Percentiles rank a stretch among this genome's conserved stretches.
phyloP scores from a whole-genome alignment of 2,797 vertebrate genomes.

The Paratrypauchen microcephalus region DNA sequence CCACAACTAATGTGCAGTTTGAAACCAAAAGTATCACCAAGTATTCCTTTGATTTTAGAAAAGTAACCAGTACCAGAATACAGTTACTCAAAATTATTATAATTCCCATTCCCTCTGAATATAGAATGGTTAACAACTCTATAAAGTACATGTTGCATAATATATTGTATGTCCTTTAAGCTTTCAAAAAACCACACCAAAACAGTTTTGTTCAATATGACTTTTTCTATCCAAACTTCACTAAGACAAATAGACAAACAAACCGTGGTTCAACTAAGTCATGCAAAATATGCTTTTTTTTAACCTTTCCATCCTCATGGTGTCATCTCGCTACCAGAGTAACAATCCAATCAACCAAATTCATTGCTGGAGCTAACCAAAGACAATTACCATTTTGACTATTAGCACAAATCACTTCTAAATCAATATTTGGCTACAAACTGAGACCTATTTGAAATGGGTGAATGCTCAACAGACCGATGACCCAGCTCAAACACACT shows the following conservation, averaged over 20 bases:
- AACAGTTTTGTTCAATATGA: too few relatives aligned
- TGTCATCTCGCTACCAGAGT: neutral
- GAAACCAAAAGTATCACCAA: too few relatives aligned
- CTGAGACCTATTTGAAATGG: slow-evolving; percentile 41
- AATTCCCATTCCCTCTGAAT: neutral
- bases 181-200: too few relatives aligned
- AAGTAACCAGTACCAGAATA: too few relatives aligned
- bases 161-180: too few relatives aligned
- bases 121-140: neutral
- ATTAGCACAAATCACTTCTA: slow-evolving; percentile 43
- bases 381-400: slow-evolving; percentile 23
- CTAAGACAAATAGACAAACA: too few relatives aligned
- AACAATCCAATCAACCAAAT: neutral
- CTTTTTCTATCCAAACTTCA: too few relatives aligned
- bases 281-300: neutral
- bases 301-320: neutral
- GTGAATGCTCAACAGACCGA: slow-evolving; percentile 32
- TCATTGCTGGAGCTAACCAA: neutral
- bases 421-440: slow-evolving; percentile 41
- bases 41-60: too few relatives aligned
- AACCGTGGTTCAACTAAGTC: neutral
- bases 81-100: too few relatives aligned
- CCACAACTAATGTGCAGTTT: too few relatives aligned
- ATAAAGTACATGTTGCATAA: too few relatives aligned
- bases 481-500: slow-evolving; percentile 27